Evolutionary conservation across 2,888 invertebrate genomes (phyloP), one percentile per base, ranked within the genome.

Genomic region (Arctia plantaginis): DNA sequence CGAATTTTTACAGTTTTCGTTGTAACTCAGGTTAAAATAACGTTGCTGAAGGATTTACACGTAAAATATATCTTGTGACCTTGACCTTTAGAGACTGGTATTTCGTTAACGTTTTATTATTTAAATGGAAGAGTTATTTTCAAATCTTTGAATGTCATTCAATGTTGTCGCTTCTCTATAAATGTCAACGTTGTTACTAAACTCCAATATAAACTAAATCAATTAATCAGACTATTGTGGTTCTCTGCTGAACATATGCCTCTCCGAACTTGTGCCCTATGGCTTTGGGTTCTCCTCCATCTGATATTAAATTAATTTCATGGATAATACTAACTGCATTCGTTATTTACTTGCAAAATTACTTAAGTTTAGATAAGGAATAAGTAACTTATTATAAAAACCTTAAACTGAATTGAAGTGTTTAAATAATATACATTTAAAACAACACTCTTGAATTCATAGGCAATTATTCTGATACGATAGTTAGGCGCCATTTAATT

Each of bases 1-100:
- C 77, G 74, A 82, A 79, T 80, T 72, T 67, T 69, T 76, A 76
- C 78, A 76, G 18, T 73, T 27, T 44, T 68, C 20, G 1, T 44
- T 33, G 64, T 68, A 72, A 23, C 44, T 69, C 35, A 65, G 23
- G 33, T 35, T 62, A 62, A 67, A 71, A 51, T 67, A 74, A 33
- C 39, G n/a, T 67, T 20, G 20, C 44, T 70, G 23, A 27, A 66
- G 18, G 39, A 41, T 55, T 69, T 66, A 66, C 27, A 69, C 30
- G 59, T 66, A 69, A 69, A 75, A 72, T 66, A 72, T 66, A 66
- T 55, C 51, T 66, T n/a, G 51, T 51, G 72, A 15, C 70, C 44
- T 15, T 76, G 76, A 72, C 69, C 73, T 73, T 76, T 71, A 3
- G n/a, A 27, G 65, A 73, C 18, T 62, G 20, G 39, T 18, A 69